Percentiles rank a stretch among this genome's conserved stretches.
These are phyloP conservation scores for Globodera rostochiensis DNA, from an alignment of 1,140 invertebrate species.

Conservation along the genomic window DNA sequence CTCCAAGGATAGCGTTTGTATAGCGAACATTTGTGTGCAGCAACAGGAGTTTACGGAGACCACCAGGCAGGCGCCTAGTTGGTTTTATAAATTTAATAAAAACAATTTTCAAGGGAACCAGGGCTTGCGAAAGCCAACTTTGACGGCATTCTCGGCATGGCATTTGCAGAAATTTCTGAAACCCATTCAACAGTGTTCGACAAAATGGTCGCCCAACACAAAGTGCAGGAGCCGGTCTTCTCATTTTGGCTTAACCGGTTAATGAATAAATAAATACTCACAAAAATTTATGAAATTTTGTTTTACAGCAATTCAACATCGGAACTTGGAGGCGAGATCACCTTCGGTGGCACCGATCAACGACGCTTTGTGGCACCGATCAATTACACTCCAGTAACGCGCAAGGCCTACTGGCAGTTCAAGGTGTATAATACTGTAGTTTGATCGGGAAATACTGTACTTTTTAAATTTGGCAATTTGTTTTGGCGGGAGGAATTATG, in stretches of 20 bases:
- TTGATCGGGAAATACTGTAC: constrained; percentile 1
- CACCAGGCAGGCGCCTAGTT: constrained; percentile 67
- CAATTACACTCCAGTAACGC: constrained; percentile 83
- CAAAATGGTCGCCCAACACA: constrained; percentile 84
- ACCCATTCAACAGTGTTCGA: constrained; percentile 81
- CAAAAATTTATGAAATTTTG: not conserved
- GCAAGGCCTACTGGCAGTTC: constrained; percentile 95
- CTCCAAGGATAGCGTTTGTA: constrained; percentile 43
- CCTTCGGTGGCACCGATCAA: constrained; percentile 66
- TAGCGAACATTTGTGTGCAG: constrained; percentile 58
- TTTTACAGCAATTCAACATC: constrained; percentile 58
- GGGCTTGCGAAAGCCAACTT: constrained; percentile 84
- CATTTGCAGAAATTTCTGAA: constrained; percentile 79
- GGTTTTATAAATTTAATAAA: too few relatives aligned
- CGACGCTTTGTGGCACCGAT: constrained; percentile 84
- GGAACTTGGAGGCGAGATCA: constrained; percentile 66
- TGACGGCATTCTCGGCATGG: constrained; percentile 94
- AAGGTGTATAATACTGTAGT: constrained; percentile 72
- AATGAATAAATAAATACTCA: too few relatives aligned
- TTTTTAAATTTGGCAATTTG: too few relatives aligned
- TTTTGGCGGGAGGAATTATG: too few relatives aligned
- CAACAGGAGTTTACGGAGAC: constrained; percentile 96
- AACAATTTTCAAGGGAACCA: constrained; percentile 74
- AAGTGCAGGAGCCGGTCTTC: constrained; percentile 81
- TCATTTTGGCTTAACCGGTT: constrained; percentile 86